Percentiles rank a stretch among this genome's conserved stretches.
These are phyloP conservation scores for Poecilia latipinna DNA, from an alignment of 2,113 vertebrate species.

Conservation along the genomic window DNA sequence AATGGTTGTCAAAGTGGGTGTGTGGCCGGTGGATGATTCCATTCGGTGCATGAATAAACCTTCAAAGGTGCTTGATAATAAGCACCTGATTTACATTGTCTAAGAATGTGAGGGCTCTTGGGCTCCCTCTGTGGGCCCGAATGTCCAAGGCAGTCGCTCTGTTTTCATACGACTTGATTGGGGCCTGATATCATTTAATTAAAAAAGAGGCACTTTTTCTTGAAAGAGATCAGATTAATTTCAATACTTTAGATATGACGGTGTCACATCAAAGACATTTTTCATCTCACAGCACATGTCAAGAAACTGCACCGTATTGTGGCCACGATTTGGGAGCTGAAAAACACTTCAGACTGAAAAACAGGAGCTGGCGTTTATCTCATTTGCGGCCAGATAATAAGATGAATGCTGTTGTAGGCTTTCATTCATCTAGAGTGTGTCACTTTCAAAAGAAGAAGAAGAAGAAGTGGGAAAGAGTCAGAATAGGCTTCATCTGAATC, in stretches of 20 bases:
- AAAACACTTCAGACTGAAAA: constrained; percentile 16
- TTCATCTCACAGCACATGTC: constrained; percentile 5
- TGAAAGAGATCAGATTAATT: not conserved
- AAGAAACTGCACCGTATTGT: not conserved
- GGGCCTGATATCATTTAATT: not conserved
- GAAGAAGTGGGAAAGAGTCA: constrained; percentile 1
- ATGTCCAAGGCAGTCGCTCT: not conserved
- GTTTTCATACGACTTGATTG: not conserved
- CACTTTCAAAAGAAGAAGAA: constrained; percentile 9
- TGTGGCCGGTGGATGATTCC: not conserved
- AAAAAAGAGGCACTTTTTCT: constrained; percentile 5
- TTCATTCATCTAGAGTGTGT: constrained; percentile 1
- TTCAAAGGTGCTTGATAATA: not conserved
- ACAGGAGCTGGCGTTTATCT: not conserved
- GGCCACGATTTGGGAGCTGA: not conserved
- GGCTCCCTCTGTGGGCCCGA: not conserved
- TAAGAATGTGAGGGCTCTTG: not conserved
- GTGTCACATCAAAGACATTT: constrained; percentile 5
- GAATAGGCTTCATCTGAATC: constrained; percentile 32
- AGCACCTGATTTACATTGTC: not conserved
- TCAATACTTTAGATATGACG: not conserved
- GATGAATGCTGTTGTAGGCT: not conserved
- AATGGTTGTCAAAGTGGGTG: too few relatives aligned
- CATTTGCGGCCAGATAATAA: not conserved
- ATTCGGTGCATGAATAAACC: not conserved